These are phyloP conservation scores for Fopius arisanus DNA, from an alignment of 1,140 invertebrate genomes.

Conservation along the genomic window DNA sequence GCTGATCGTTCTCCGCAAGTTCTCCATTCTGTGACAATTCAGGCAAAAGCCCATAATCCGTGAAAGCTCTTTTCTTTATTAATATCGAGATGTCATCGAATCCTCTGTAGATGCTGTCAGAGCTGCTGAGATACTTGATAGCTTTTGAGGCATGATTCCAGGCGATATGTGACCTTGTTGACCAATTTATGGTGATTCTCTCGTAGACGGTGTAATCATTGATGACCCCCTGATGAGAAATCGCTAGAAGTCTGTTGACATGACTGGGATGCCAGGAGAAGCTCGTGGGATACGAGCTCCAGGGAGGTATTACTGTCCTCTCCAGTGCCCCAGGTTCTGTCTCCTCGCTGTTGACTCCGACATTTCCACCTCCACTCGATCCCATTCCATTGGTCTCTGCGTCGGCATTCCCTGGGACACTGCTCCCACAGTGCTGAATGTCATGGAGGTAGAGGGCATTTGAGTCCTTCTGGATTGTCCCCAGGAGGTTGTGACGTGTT, in stretches of 20 bases:
- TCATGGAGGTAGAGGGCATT: conserved; percentile 77
- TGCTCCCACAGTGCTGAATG: conserved; percentile 76
- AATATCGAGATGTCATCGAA: conserved; percentile 77
- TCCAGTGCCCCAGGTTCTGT: conserved; percentile 80
- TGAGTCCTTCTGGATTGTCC: conserved; percentile 78
- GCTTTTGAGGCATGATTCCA: conserved; percentile 79
- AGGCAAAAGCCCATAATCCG: conserved; percentile 79
- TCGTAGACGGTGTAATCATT: conserved; percentile 81
- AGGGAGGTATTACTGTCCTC: conserved; percentile 71
- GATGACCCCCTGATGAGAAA: conserved; percentile 70
- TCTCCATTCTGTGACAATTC: conserved; percentile 70
- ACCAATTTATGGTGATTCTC: conserved; percentile 83
- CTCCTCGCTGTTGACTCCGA: conserved; percentile 66
- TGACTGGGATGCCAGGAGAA: conserved; percentile 86
- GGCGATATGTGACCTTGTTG: conserved; percentile 72
- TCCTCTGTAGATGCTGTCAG: conserved; percentile 66
- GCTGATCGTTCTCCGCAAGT: conserved; percentile 70
- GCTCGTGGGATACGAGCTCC: conserved; percentile 66
- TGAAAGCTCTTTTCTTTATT: conserved; percentile 76
- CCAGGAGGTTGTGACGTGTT: conserved; percentile 81
- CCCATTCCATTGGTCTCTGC: background rate
- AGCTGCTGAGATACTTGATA: conserved; percentile 69
- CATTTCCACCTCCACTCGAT: background rate
- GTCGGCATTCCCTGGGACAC: conserved; percentile 28
- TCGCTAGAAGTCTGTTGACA: conserved; percentile 78